A percentile compares a stretch with the other conserved stretches of the same genome.
These are phyloP conservation scores for Stercorarius parasiticus DNA, from an alignment of 2,113 vertebrate species.

Conservation along the genomic window DNA sequence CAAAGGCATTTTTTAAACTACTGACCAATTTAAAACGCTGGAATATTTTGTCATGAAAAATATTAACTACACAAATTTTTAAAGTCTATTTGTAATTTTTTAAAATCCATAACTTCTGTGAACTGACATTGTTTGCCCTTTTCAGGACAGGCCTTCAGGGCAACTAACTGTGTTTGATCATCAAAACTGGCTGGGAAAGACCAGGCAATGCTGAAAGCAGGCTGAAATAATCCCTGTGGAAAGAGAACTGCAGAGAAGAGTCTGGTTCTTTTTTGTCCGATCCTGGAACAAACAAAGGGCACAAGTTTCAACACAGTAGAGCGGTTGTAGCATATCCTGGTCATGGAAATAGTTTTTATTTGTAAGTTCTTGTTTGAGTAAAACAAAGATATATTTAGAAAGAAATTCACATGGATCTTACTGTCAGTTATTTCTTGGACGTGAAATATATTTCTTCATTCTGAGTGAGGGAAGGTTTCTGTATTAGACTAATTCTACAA, in stretches of 20 bases:
- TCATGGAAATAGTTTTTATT: neutral
- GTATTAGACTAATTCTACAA: neutral
- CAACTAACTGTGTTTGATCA: neutral
- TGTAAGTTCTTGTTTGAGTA: neutral
- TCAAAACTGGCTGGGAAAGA: conserved; percentile 7
- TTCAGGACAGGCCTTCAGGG: neutral
- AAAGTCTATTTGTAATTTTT: neutral
- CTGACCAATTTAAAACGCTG: neutral
- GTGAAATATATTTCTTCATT: neutral
- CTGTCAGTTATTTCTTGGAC: neutral
- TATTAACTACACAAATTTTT: neutral
- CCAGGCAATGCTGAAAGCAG: neutral
- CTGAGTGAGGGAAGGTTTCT: neutral
- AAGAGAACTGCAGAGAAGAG: neutral
- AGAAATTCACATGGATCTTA: neutral
- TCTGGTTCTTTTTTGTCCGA: neutral
- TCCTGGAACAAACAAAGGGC: neutral
- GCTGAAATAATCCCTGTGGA: neutral
- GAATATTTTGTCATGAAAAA: neutral
- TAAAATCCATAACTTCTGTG: neutral
- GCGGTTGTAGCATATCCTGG: neutral
- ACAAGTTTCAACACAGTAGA: neutral
- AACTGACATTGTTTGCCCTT: neutral
- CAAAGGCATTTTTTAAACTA: neutral
- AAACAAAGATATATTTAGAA: neutral